phyloP scores from a whole-genome alignment of 1,140 invertebrate species.

The Sycobia sp. region DNA sequence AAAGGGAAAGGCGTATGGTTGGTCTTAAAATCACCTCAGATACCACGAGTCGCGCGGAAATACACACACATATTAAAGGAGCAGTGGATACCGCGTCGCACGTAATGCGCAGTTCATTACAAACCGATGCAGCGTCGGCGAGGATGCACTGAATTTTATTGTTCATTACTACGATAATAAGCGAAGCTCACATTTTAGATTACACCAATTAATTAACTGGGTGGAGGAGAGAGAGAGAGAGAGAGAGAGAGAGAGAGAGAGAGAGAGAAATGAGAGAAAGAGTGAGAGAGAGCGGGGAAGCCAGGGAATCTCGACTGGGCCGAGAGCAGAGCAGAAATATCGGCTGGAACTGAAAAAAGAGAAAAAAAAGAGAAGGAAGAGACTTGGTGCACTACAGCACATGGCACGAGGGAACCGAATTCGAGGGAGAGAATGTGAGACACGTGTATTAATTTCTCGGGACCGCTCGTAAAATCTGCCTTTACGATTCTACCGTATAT shows the following conservation, averaged over 20 bases:
- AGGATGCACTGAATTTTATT: conserved; percentile 21
- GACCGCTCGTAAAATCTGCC: conserved; percentile 44
- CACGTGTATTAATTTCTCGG: conserved; percentile 43
- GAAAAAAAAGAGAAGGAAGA: not conserved
- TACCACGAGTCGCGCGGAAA: conserved; percentile 1
- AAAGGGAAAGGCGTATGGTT: no score
- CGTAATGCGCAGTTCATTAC: conserved; percentile 25
- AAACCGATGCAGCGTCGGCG: not conserved
- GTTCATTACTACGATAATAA: conserved; percentile 44
- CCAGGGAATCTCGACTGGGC: no score
- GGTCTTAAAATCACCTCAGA: not conserved
- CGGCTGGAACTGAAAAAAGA: not conserved
- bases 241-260: not conserved
- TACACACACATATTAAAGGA: not conserved
- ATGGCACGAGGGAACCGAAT: conserved; percentile 37
- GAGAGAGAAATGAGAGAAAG: not conserved
- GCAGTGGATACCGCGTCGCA: not conserved
- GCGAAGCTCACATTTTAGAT: conserved; percentile 41
- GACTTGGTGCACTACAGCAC: not conserved
- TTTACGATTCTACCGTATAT: conserved; percentile 41
- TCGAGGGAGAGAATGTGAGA: conserved; percentile 40
- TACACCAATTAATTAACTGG: conserved; percentile 46
- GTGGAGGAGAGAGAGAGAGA: not conserved
- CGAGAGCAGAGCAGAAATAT: not conserved
- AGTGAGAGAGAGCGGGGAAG: not conserved